Evolutionary conservation across 2,888 invertebrate species (phyloP), one percentile per base, ranked within the genome.

Genomic region (Pterostichus niger): DNA sequence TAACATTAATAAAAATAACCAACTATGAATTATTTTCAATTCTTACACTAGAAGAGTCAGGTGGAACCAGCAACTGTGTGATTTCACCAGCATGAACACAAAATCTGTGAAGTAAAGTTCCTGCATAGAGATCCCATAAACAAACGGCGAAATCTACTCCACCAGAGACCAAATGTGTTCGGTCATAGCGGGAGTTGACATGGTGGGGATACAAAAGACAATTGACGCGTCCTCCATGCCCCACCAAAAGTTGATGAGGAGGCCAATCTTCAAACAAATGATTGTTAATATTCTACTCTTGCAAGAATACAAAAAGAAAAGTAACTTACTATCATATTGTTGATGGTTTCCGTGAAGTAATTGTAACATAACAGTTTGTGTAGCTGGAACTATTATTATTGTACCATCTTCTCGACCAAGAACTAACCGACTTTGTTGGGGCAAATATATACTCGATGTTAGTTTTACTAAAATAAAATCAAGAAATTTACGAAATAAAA

Each of bases 41-140:
- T 64, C 94, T 92, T 89, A 96, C 95, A 89, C 95, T 96, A 87
- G 96, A 96, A 85, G 96, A 96, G 85, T 96, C 95, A 0, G 99
- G 99, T 13, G 99, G 99, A 5, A 99, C 97, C 78, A 98, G 91
- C 1, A 99, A 92, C 89, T 98, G 98, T 0, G 97, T 96, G 11
- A 99, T 97, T 91, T 99, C 98, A 0, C 99, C 99, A 0, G 99
- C 99, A 89, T 99, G 99, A 0, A 99, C 98, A 87, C 98, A 98
- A 91, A 99, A 99, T 4, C 98, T 93, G 89, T 99, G 98, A 80
- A 99, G 91, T 52, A 98, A 90, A 0, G 94, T 94, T 2, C 98
- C 98, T 44, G 95, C 95, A 88, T 96, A 96, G 85, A 99, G 91
- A 88, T 99, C 98, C 99, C 99, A 99, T 0, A 99, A 91, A 86